Evolutionary conservation across 2,888 invertebrate genomes (phyloP).

Genomic region (Nudaria mundana): DNA sequence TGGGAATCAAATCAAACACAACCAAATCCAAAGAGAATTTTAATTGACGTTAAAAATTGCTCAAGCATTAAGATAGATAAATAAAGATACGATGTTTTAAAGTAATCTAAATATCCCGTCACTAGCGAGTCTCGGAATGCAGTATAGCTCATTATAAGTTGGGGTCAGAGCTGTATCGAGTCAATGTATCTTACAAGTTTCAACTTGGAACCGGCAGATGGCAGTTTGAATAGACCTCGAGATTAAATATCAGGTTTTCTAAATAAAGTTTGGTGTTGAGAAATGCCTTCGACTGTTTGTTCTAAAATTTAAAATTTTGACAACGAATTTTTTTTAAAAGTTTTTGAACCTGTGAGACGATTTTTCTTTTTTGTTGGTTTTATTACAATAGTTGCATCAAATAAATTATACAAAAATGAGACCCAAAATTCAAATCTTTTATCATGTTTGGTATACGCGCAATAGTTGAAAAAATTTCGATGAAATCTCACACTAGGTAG

Average conservation of each 20-base stretch:
- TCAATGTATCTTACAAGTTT: constrained; percentile 5
- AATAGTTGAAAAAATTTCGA: too few relatives aligned
- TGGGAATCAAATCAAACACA: neutral
- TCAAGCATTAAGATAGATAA: constrained; percentile 17
- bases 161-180: constrained; percentile 22
- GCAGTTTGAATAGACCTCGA: constrained; percentile 1
- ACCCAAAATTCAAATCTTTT: too few relatives aligned
- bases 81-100: constrained; percentile 20
- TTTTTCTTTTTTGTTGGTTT: too few relatives aligned
- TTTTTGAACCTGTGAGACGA: too few relatives aligned
- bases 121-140: constrained; percentile 27
- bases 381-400: too few relatives aligned
- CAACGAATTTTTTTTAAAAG: too few relatives aligned
- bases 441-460: too few relatives aligned
- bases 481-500: too few relatives aligned
- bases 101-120: constrained; percentile 29
- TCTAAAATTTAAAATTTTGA: too few relatives aligned
- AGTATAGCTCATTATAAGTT: constrained; percentile 26
- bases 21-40: neutral
- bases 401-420: too few relatives aligned
- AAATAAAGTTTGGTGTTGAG: too few relatives aligned
- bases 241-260: constrained; percentile 4
- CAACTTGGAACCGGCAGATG: constrained; percentile 10
- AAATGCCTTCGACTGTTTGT: too few relatives aligned
- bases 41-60: constrained; percentile 9